phyloP scores from a whole-genome alignment of 2,888 invertebrate species.

The Amphipyra berbera region DNA sequence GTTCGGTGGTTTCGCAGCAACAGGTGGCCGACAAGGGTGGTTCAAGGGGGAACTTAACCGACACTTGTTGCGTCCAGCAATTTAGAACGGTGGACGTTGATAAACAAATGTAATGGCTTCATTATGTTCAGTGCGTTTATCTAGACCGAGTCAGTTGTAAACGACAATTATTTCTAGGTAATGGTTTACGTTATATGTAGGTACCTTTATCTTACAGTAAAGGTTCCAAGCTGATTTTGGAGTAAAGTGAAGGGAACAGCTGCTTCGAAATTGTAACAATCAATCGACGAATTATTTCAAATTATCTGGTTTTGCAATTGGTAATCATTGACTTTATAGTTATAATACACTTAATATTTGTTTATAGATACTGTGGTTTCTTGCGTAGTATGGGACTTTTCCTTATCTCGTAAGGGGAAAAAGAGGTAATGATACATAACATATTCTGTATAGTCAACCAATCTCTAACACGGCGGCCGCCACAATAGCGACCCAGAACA shows the following conservation, averaged over 20 bases:
- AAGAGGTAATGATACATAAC: conserved; percentile 28
- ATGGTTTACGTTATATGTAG: conserved; percentile 29
- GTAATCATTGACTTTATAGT: neutral
- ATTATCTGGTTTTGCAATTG: conserved; percentile 40
- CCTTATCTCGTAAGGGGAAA: conserved; percentile 22
- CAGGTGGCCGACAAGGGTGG: conserved; percentile 78
- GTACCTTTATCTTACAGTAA: neutral
- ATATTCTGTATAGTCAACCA: conserved; percentile 55
- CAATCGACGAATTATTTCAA: conserved; percentile 25
- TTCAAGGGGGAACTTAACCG: conserved; percentile 65
- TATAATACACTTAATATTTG: neutral
- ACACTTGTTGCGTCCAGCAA: conserved; percentile 77
- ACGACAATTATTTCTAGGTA: conserved; percentile 27
- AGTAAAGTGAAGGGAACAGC: conserved; percentile 41
- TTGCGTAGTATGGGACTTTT: conserved; percentile 3
- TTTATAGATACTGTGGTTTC: neutral
- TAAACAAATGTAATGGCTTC: conserved; percentile 66
- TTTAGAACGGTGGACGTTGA: conserved; percentile 48
- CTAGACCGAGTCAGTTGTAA: conserved; percentile 30
- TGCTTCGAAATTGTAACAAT: conserved; percentile 11
- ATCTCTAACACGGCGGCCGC: conserved; percentile 61
- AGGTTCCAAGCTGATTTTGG: conserved; percentile 19
- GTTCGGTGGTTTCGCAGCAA: conserved; percentile 64
- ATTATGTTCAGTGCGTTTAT: conserved; percentile 56
- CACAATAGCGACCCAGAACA: conserved; percentile 83